Evolutionary conservation across 2,797 vertebrate species (phyloP).

Genomic region (Silurus lanzhouensis): DNA sequence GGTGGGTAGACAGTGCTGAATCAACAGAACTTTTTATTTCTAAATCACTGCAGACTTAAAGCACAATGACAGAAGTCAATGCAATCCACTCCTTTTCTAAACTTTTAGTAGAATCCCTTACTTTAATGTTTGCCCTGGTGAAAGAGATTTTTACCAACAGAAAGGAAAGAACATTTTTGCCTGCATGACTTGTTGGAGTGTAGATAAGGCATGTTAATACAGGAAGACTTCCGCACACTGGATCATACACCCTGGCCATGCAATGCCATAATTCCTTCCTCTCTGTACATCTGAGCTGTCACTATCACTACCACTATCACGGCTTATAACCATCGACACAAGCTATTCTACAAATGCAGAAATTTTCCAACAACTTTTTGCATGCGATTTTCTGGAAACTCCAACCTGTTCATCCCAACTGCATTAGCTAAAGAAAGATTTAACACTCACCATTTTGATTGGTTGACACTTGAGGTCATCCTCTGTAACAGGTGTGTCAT

Average conservation of each 20-base stretch:
- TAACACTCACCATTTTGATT: conserved; percentile 92
- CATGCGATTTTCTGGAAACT: not conserved
- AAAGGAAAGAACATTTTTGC: conserved; percentile 31
- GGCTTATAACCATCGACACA: not conserved
- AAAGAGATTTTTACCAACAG: conserved; percentile 9
- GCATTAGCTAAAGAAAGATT: not conserved
- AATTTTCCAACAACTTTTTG: not conserved
- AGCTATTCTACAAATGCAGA: not conserved
- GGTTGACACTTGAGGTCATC: conserved; percentile 84
- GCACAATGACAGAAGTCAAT: conserved; percentile 19
- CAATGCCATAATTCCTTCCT: conserved; percentile 18
- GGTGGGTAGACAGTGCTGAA: conserved; percentile 43
- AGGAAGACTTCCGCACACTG: conserved; percentile 54
- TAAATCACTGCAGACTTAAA: conserved; percentile 32
- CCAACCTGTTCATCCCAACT: not conserved
- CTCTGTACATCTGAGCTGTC: not conserved
- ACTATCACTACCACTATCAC: not conserved
- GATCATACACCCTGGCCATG: conserved; percentile 22
- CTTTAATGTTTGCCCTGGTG: conserved; percentile 23
- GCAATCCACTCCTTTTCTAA: conserved; percentile 26
- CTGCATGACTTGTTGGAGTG: conserved; percentile 23
- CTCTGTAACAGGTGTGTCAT: conserved; percentile 88
- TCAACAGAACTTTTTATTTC: conserved; percentile 33
- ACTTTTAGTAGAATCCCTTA: not conserved
- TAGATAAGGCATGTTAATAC: conserved; percentile 57